These are phyloP conservation scores for Saturnia pavonia DNA, from an alignment of 2,888 invertebrate genomes.

Conservation along the genomic window DNA sequence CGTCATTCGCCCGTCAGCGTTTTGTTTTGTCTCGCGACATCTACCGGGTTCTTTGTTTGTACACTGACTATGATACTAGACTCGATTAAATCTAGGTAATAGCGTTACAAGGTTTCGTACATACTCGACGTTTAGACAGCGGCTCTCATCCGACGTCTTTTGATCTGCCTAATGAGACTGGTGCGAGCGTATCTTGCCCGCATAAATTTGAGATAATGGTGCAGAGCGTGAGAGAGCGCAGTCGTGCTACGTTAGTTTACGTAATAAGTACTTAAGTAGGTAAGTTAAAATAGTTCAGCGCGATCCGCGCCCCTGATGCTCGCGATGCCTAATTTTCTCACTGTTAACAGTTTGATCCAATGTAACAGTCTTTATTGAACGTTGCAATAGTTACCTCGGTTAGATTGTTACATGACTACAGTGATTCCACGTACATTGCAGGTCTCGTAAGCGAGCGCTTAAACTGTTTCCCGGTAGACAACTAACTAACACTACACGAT, in stretches of 20 bases:
- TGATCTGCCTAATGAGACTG: slow-evolving; percentile 72
- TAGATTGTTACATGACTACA: slow-evolving; percentile 15
- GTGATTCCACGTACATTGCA: slow-evolving; percentile 15
- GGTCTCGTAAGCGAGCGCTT: slow-evolving; percentile 21
- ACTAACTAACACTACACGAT: slow-evolving; percentile 53
- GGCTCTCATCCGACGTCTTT: slow-evolving; percentile 58
- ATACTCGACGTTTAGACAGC: slow-evolving; percentile 70
- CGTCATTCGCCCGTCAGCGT: slow-evolving; percentile 52
- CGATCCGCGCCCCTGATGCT: slow-evolving; percentile 35
- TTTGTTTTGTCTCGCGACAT: slow-evolving; percentile 57
- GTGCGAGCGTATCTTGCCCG: slow-evolving; percentile 63
- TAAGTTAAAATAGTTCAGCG: slow-evolving; percentile 42
- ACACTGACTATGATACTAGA: slow-evolving; percentile 57
- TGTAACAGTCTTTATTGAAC: slow-evolving; percentile 19
- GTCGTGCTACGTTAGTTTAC: slow-evolving; percentile 71
- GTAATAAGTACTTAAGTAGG: slow-evolving; percentile 69
- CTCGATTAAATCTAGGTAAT: slow-evolving; percentile 67
- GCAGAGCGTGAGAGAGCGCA: slow-evolving; percentile 71
- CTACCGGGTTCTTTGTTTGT: slow-evolving; percentile 57
- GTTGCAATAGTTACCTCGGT: slow-evolving; percentile 16
- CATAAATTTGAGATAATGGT: slow-evolving; percentile 73
- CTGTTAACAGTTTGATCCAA: slow-evolving; percentile 28
- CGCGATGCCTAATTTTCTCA: slow-evolving; percentile 56
- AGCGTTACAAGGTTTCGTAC: slow-evolving; percentile 67
- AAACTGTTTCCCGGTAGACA: slow-evolving; percentile 50